Evolutionary conservation across 2,888 invertebrate genomes (phyloP).

Genomic region (Saturnia japonica): DNA sequence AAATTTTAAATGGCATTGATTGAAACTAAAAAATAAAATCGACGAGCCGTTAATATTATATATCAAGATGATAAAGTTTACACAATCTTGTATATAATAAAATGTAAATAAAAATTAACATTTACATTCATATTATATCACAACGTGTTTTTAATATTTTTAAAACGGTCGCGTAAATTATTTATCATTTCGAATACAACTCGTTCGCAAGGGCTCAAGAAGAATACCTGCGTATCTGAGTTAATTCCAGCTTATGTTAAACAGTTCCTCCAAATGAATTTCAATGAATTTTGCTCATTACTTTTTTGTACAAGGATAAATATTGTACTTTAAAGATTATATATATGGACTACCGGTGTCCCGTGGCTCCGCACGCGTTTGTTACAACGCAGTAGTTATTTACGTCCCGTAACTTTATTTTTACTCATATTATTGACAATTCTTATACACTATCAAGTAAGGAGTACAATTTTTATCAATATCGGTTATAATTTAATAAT

Average conservation of each 20-base stretch:
- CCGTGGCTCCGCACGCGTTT: too few relatives aligned
- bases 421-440: too few relatives aligned
- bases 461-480: too few relatives aligned
- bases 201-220: background rate
- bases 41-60: background rate
- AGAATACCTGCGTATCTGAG: constrained; percentile 8
- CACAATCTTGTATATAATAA: background rate
- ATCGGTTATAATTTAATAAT: too few relatives aligned
- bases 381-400: too few relatives aligned
- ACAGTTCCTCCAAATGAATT: background rate
- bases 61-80: background rate
- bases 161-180: background rate
- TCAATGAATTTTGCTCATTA: constrained; percentile 1
- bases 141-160: background rate
- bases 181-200: background rate
- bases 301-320: background rate
- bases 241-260: constrained; percentile 18
- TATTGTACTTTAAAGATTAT: background rate
- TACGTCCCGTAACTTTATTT: too few relatives aligned
- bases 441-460: too few relatives aligned
- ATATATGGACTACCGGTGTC: too few relatives aligned
- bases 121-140: background rate
- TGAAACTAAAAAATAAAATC: background rate
- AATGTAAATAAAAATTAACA: background rate
- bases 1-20: background rate